Evolutionary conservation across 2,113 vertebrate species (phyloP), one percentile per base, ranked within the genome.

Genomic region (Tiliqua scincoides): DNA sequence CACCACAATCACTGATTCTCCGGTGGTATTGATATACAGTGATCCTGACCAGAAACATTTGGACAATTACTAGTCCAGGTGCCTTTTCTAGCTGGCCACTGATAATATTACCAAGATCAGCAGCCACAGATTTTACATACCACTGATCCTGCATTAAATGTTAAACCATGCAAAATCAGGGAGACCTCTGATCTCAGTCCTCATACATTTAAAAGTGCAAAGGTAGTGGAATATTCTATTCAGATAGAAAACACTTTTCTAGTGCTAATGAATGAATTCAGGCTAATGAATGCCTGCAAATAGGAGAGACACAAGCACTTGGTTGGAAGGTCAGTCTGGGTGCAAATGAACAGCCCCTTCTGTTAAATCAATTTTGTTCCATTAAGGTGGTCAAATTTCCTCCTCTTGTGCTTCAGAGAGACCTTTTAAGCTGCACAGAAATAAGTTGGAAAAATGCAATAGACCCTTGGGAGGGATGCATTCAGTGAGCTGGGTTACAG

Each of bases 301-400:
- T 57, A 61, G 30, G 37, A 5, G 18, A 4, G 0, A 88, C 87
- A 89, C 91, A 89, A 93, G 65, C 83, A 82, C 75, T 86, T 12
- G 4, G 70, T 23, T 52, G 61, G 57, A 76, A 90, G 89, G 76
- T 83, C 88, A 91, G 54, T 57, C 54, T 7, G 86, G 91, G 85
- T 5, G 67, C 85, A 91, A 87, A 89, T 79, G 88, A 71, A 1
- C 0, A 74, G 75, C 83, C n/a, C 91, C 79, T 82, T 85, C 54
- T 75, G 5, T 5, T 8, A 73, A 88, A 93, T 90, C 93, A 93
- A 91, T 96, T 95, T 87, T 92, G 81, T 25, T 73, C 92, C 43
- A 93, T 94, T 96, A 95, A 96, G 91, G 85, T 88, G 93, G 93
- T 85, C 83, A 85, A 79, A 78, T 93, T 93, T 73, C 82, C 86